phyloP scores from a whole-genome alignment of 2,113 vertebrate genomes.

The Grallaria varia region DNA sequence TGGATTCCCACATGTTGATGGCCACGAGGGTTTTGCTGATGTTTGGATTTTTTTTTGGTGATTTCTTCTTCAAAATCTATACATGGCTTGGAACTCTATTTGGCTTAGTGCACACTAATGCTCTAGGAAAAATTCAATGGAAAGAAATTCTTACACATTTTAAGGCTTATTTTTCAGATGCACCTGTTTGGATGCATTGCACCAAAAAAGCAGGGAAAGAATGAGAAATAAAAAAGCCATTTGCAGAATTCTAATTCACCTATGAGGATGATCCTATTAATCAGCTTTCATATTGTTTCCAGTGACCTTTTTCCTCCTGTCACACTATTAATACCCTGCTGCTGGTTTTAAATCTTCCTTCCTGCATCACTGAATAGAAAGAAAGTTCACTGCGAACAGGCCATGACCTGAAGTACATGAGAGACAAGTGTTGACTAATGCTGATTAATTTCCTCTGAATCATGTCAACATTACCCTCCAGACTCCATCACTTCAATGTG shows the following conservation, averaged over 20 bases:
- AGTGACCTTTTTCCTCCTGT: constrained; percentile 18
- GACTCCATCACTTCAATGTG: background rate
- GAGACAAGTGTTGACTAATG: constrained; percentile 32
- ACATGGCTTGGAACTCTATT: background rate
- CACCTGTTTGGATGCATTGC: background rate
- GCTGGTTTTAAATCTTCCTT: constrained; percentile 24
- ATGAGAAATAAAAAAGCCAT: background rate
- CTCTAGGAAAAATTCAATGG: background rate
- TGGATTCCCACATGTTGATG: background rate
- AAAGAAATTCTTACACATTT: background rate
- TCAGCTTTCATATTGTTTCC: constrained; percentile 14
- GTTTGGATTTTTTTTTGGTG: background rate
- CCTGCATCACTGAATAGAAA: background rate
- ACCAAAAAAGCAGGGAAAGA: background rate
- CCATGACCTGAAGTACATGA: background rate
- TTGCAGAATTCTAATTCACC: background rate
- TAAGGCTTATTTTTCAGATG: background rate
- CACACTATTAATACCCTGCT: background rate
- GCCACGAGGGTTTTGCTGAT: background rate
- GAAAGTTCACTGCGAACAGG: background rate
- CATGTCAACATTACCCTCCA: background rate
- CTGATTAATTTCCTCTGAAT: constrained; percentile 11
- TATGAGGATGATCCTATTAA: background rate
- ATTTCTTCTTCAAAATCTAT: background rate
- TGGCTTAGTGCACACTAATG: background rate